Evolutionary conservation across 92 coral and sea anemone species (phyloP).

Genomic region (Virgularia gustaviana): DNA sequence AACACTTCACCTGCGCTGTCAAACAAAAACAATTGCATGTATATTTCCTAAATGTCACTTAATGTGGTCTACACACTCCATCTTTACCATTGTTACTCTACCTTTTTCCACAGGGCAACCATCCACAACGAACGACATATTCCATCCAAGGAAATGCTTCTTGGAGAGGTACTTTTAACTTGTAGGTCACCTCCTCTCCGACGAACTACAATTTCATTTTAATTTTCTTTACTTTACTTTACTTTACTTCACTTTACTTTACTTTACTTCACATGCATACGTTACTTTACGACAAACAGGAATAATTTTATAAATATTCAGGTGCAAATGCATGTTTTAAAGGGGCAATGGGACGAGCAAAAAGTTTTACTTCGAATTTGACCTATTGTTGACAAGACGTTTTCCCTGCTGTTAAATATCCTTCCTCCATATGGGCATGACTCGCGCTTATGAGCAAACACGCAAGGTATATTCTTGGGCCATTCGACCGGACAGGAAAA

Average conservation of each 20-base stretch:
- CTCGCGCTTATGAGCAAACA: no score
- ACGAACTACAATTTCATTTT: constrained; percentile 68
- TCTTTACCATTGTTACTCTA: constrained; percentile 1
- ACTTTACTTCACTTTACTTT: constrained; percentile 25
- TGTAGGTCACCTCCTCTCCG: constrained; percentile 65
- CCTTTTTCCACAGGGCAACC: constrained; percentile 96
- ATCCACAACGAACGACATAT: constrained; percentile 89
- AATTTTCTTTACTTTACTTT: background rate
- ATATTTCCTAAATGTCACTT: no score
- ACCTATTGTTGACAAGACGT: background rate
- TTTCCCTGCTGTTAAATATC: no score
- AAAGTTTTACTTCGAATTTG: background rate
- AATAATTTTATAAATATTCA: background rate
- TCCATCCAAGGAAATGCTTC: constrained; percentile 89
- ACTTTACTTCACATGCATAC: background rate
- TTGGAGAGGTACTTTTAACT: constrained; percentile 75
- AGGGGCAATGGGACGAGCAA: no score
- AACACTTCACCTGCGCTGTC: no score
- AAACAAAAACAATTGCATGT: no score
- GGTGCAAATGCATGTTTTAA: no score
- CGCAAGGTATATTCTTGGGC: no score
- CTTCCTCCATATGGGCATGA: no score
- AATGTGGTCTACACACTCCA: no score
- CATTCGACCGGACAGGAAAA: no score
- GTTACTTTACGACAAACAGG: background rate